Evolutionary conservation across 2,113 vertebrate genomes (phyloP), one percentile per base, ranked within the genome.

Genomic region (Callipepla squamata): DNA sequence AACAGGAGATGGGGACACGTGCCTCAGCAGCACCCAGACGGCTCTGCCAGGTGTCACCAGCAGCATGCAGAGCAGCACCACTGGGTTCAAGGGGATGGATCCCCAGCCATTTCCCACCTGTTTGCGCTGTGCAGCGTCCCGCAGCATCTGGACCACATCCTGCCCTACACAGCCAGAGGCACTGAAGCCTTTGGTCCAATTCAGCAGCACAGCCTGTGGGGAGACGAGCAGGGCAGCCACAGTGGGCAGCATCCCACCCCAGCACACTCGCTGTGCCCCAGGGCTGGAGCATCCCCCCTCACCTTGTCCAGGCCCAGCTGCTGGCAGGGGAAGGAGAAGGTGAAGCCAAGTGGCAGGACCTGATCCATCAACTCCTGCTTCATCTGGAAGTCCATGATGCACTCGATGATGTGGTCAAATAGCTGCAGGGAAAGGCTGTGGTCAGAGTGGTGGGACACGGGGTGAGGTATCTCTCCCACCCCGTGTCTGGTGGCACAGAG

Each of bases 311-410:
- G 91, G 78, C 96, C 97, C 16, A 97, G 21, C 94, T 98, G 98
- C 80, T 85, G 68, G 95, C 98, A 98, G 3, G 98, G 98, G 87
- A 98, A 98, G 55, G 98, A 98, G 95, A 98, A 98, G 50, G 98
- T 98, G 90, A 98, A 98, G 48, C 98, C 97, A 0, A 98, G 89
- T 0, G 98, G 98, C 30, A 98, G 81, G 20, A 22, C 63, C 13
- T 92, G 80, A 11, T 85, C 75, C 9, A 22, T 48, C 70, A 98
- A 58, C 50, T 86, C 47, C 66, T 98, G 96, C 91, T 96, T 97
- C 25, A 4, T 4, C 94, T 98, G 97, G 94, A 98, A 98, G 90
- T 98, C 95, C 36, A 96, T 6, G 40, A 98, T 97, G 88, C 98
- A 98, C 8, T 96, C 92, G 0, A 98, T 50, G 20, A 98, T 98